A percentile compares a stretch with the other conserved stretches of the same genome.
Evolutionary conservation across 2,888 invertebrate species (phyloP).

Genomic region (Caenorhabditis virilis): DNA sequence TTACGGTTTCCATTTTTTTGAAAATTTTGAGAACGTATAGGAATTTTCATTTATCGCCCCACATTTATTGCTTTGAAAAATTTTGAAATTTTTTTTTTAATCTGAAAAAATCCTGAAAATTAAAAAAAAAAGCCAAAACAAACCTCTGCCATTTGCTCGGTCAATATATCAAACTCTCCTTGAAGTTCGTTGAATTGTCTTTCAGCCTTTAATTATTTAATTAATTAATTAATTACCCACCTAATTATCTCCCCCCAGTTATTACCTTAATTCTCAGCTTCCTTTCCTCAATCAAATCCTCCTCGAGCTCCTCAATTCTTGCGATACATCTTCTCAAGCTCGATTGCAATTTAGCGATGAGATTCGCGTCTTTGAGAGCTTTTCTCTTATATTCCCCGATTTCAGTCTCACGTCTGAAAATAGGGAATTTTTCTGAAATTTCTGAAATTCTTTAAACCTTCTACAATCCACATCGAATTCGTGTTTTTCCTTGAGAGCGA

Average conservation of each 20-base stretch:
- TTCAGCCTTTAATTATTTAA: slow-evolving; percentile 40
- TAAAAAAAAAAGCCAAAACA: no score
- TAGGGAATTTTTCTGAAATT: not conserved
- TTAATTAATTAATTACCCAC: not conserved
- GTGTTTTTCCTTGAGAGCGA: slow-evolving; percentile 95
- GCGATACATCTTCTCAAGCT: slow-evolving; percentile 39
- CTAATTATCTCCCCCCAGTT: not conserved
- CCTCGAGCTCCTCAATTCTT: slow-evolving; percentile 92
- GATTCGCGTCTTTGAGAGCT: slow-evolving; percentile 94
- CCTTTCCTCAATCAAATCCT: slow-evolving; percentile 96
- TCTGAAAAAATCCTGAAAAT: no score
- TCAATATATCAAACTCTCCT: slow-evolving; percentile 93
- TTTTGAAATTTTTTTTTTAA: no score
- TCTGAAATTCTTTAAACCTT: slow-evolving; percentile 70
- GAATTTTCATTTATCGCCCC: no score
- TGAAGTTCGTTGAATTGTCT: slow-evolving; percentile 84
- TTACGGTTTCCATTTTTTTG: not conserved
- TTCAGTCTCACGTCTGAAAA: slow-evolving; percentile 85
- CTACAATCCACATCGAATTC: slow-evolving; percentile 94
- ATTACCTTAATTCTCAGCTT: slow-evolving; percentile 72
- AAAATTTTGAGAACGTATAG: no score
- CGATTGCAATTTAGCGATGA: slow-evolving; percentile 87
- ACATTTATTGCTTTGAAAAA: not conserved
- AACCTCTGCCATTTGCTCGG: slow-evolving; percentile 95
- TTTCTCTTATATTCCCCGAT: slow-evolving; percentile 86